Conservation (phyloP, 2,113 vertebrate species). For the Albula goreensis region DNA sequence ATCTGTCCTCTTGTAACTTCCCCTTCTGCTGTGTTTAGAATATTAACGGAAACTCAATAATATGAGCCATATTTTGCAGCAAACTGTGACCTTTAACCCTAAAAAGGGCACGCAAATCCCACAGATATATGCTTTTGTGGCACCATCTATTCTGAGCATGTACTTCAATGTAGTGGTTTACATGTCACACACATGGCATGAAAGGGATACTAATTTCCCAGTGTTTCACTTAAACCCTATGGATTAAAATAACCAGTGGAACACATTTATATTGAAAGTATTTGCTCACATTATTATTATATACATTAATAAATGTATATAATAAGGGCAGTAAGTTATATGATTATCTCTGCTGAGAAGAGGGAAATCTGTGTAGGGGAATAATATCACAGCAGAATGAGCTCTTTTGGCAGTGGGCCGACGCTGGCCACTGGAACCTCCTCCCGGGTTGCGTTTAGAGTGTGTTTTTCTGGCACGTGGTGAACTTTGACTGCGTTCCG, state of each 20-base stretch:
- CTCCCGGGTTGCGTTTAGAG: background rate
- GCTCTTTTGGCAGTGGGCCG: background rate
- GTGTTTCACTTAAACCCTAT: background rate
- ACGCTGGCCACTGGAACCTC: background rate
- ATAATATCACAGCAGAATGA: background rate
- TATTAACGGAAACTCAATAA: background rate
- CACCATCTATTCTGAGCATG: background rate
- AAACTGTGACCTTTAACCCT: too few species aligned
- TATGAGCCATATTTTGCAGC: too few species aligned
- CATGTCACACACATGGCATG: too few species aligned
- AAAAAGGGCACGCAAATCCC: too few species aligned
- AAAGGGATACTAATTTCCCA: background rate
- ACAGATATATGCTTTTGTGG: too few species aligned
- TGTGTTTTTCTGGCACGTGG: conserved; percentile 8
- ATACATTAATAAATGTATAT: too few species aligned
- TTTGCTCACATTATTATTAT: too few species aligned
- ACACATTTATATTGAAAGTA: too few species aligned
- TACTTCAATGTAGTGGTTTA: background rate
- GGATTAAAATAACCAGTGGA: background rate
- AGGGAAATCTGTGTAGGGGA: background rate
- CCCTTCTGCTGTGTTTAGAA: background rate
- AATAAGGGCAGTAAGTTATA: background rate
- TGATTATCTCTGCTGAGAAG: background rate
- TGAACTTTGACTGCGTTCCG: conserved; percentile 13
- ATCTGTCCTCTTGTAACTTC: background rate